Base-by-base conservation (phyloP, 1,140 invertebrate genomes). In the Eriocheir sinensis region DNA sequence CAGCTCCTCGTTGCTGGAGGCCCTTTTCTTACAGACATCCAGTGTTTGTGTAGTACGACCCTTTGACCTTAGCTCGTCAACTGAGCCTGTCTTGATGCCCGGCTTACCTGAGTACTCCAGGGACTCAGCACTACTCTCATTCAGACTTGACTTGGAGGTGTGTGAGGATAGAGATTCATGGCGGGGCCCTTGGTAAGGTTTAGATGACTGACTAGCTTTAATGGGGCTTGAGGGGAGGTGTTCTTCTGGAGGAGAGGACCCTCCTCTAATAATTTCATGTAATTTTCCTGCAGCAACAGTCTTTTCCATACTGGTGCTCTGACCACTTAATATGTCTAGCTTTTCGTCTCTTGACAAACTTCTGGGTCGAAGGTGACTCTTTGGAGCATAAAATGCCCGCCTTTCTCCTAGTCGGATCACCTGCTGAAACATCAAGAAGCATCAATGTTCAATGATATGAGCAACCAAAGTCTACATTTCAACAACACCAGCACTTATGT, bases 311-410 rank as follows among this genome's bases (percentile, higher is more conserved):
- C 60, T 72, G 6, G 60, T 21, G 60, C 21, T 72, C 21, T 72
- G 60, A 72, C 60, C 60, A 72, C 60, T 72, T 72, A 72, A n/a
- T 72, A 72, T 72, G 27, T 8, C n/a, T n/a, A n/a, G 27, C 60
- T n/a, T 72, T n/a, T 72, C 60, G 6, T 72, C 27, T n/a, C n/a
- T n/a, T 4, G 60, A 72, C 21, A 72, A 72, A 72, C 27, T n/a
- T 72, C n/a, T 95, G 94, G 96, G 96, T 96, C 96, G 96, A 0
- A 97, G 97, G 95, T 97, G 97, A 40, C 96, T 96, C 6, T 97
- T 97, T 60, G 97, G 97, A 44, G 97, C 97, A 95, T 97, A 97
- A 96, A 97, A 97, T n/a, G 97, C 96, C 89, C 96, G 96, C 44
- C 96, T 95, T 92, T 97, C 97, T 12, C 96, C 96, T 34, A 96